These are phyloP conservation scores for Acestrorhynchus altus DNA, from an alignment of 2,797 vertebrate species.

Conservation along the genomic window DNA sequence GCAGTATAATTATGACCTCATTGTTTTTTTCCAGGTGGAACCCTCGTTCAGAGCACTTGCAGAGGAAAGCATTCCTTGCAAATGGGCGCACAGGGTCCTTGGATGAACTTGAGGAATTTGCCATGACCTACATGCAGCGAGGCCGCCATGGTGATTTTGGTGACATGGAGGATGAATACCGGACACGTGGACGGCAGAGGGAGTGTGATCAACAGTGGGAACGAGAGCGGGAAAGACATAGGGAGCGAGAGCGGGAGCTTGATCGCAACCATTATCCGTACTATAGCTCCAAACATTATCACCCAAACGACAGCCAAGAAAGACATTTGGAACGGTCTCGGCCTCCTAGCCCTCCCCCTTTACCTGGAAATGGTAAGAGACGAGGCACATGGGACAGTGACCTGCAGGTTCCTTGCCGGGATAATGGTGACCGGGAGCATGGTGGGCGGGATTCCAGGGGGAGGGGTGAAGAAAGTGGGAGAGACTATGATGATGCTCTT, in stretches of 20 bases:
- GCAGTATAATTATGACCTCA: background rate
- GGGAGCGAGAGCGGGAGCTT: slow-evolving; percentile 58
- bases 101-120: slow-evolving; percentile 92
- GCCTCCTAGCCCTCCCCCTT: slow-evolving; percentile 70
- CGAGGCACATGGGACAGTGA: slow-evolving; percentile 81
- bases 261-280: slow-evolving; percentile 53
- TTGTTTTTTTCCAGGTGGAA: slow-evolving; percentile 83
- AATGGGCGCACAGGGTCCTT: slow-evolving; percentile 85
- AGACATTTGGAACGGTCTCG: slow-evolving; percentile 9
- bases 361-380: slow-evolving; percentile 80
- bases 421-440: slow-evolving; percentile 51
- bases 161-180: slow-evolving; percentile 68
- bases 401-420: slow-evolving; percentile 71
- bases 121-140: slow-evolving; percentile 74
- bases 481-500: slow-evolving; percentile 85
- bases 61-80: slow-evolving; percentile 86
- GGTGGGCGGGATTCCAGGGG: slow-evolving; percentile 2
- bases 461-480: slow-evolving; percentile 64
- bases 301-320: slow-evolving; percentile 15
- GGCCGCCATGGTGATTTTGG: slow-evolving; percentile 62
- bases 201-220: slow-evolving; percentile 47
- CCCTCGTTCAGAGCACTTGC: slow-evolving; percentile 90
- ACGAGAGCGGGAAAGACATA: slow-evolving; percentile 69
- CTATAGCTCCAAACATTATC: slow-evolving; percentile 34
- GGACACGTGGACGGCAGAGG: slow-evolving; percentile 70